Conservation (phyloP, 2,797 vertebrate species). For the Chromobotia macracanthus region DNA sequence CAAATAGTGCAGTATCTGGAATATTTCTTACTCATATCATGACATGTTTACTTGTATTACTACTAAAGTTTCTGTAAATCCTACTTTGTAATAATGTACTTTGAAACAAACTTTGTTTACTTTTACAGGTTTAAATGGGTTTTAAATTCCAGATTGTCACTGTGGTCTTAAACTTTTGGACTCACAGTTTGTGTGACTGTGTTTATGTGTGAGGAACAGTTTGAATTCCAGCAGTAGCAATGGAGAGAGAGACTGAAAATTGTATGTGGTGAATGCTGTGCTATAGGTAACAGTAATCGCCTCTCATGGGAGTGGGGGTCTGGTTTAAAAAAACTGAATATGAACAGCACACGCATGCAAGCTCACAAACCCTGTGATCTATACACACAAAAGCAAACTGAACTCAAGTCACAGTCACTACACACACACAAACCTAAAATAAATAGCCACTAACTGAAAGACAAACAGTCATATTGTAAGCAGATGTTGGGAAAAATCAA, state of each 20-base stretch:
- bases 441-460: slow-evolving; percentile 23
- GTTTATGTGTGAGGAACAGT: no score
- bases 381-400: background rate
- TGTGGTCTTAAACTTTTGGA: background rate
- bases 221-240: slow-evolving; percentile 11
- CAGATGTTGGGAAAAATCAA: slow-evolving; percentile 75
- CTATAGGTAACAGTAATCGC: slow-evolving; percentile 30
- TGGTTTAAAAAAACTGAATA: slow-evolving; percentile 6
- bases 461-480: slow-evolving; percentile 66
- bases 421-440: slow-evolving; percentile 42
- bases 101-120: background rate
- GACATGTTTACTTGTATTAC: no score
- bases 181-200: no score
- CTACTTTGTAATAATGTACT: background rate
- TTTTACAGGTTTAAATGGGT: background rate
- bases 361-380: slow-evolving; percentile 6
- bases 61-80: no score
- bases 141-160: background rate
- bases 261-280: slow-evolving; percentile 27
- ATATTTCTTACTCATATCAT: background rate
- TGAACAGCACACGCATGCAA: slow-evolving; percentile 1
- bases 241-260: slow-evolving; percentile 16
- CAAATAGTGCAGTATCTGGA: no score
- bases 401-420: background rate
- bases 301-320: slow-evolving; percentile 32